phyloP scores from a whole-genome alignment of 2,113 vertebrate genomes.

The Prolemur simus region DNA sequence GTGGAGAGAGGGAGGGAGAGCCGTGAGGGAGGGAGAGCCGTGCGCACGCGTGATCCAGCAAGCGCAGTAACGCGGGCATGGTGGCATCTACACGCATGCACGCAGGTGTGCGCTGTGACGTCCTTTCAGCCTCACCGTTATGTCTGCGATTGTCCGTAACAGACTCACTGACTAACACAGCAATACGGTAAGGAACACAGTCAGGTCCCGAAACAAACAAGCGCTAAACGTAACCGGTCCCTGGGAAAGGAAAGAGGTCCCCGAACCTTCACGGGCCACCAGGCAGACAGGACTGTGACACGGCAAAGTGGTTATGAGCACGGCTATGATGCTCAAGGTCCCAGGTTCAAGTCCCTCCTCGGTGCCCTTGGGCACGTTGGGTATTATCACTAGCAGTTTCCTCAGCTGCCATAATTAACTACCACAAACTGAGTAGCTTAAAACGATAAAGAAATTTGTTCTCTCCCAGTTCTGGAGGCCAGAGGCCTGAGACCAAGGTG shows the following conservation, averaged over 20 bases:
- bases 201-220: not conserved
- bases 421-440: not conserved
- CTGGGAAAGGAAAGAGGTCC: not conserved
- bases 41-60: not conserved
- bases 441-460: not conserved
- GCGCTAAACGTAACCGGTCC: not conserved
- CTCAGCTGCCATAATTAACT: not conserved
- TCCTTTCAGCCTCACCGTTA: not conserved
- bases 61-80: not conserved
- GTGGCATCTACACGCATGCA: not conserved
- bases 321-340: not conserved
- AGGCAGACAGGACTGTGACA: not conserved
- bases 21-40: not conserved
- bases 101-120: not conserved
- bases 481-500: not conserved
- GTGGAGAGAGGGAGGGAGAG: not conserved
- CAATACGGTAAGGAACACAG: not conserved
- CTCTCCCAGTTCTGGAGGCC: not conserved
- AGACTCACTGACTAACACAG: not conserved
- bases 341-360: too few species aligned
- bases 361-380: not conserved
- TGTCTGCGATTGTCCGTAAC: not conserved
- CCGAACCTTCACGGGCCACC: not conserved
- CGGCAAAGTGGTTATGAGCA: not conserved
- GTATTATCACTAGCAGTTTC: not conserved